Evolutionary conservation across 1,140 invertebrate species (phyloP).

Genomic region (Hylaeus volcanicus): DNA sequence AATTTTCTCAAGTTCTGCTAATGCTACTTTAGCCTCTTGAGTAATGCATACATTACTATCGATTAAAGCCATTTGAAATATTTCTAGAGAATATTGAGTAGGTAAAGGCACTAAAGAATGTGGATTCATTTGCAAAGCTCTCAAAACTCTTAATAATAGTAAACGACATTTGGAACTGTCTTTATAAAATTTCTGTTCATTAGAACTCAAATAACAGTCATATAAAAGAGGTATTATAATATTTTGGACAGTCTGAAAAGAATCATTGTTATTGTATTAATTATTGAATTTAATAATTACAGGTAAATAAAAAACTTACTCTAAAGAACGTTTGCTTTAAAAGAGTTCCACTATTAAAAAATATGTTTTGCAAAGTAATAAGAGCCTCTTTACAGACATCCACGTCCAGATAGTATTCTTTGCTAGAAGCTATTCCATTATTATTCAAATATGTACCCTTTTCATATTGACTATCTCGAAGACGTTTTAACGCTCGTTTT

Average conservation of each 20-base stretch:
- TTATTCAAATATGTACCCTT: conserved; percentile 58
- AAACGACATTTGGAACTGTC: conserved; percentile 64
- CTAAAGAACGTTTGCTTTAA: conserved; percentile 65
- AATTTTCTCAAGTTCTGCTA: conserved; percentile 70
- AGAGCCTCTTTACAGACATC: conserved; percentile 68
- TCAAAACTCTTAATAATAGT: conserved; percentile 64
- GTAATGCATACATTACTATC: conserved; percentile 63
- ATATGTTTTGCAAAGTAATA: conserved; percentile 65
- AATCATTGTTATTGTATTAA: conserved; percentile 6
- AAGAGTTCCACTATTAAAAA: conserved; percentile 59
- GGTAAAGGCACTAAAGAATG: conserved; percentile 62
- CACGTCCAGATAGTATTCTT: conserved; percentile 46
- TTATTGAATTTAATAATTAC: conserved; percentile 9
- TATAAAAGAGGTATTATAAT: conserved; percentile 61
- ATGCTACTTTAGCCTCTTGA: conserved; percentile 63
- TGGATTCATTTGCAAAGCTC: conserved; percentile 66
- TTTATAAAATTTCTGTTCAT: conserved; percentile 63
- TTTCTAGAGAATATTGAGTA: conserved; percentile 65
- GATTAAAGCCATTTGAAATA: conserved; percentile 68
- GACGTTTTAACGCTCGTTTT: conserved; percentile 67
- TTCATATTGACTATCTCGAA: conserved; percentile 66
- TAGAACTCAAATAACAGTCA: conserved; percentile 62
- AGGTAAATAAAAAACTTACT: conserved; percentile 54
- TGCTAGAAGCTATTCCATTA: conserved; percentile 33
- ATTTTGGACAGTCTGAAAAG: conserved; percentile 66